Evolutionary conservation across 2,888 invertebrate species (phyloP).

Genomic region (Epiblema foenella): DNA sequence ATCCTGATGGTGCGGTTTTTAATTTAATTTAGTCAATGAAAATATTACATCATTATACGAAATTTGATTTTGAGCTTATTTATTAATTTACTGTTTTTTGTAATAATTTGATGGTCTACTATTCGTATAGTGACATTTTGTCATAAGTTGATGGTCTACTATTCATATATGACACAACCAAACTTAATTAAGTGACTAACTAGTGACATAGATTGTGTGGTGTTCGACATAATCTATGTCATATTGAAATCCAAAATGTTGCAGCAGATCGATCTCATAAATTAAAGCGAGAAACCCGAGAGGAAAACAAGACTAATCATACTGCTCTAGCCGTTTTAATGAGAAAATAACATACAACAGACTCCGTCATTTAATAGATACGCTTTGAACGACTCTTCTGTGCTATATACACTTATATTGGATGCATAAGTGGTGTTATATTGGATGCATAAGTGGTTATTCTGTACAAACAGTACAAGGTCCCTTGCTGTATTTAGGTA

Average conservation of each 20-base stretch:
- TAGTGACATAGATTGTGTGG: too few relatives aligned
- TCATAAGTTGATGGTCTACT: too few relatives aligned
- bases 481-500: too few relatives aligned
- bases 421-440: not conserved
- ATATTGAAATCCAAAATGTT: not conserved
- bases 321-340: not conserved
- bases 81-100: too few relatives aligned
- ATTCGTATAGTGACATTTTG: too few relatives aligned
- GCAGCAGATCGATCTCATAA: not conserved
- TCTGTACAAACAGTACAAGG: not conserved
- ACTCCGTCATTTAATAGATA: not conserved
- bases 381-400: not conserved
- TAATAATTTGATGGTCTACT: too few relatives aligned
- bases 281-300: not conserved
- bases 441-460: not conserved
- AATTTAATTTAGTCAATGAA: too few relatives aligned
- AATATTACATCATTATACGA: too few relatives aligned
- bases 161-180: too few relatives aligned
- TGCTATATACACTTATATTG: not conserved
- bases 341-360: not conserved
- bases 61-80: too few relatives aligned
- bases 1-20: too few relatives aligned
- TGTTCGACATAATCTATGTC: not conserved
- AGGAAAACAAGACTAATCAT: not conserved
- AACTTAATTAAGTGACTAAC: too few relatives aligned